Evolutionary conservation across 2,797 vertebrate genomes (phyloP).

Genomic region (Cynopterus sphinx): DNA sequence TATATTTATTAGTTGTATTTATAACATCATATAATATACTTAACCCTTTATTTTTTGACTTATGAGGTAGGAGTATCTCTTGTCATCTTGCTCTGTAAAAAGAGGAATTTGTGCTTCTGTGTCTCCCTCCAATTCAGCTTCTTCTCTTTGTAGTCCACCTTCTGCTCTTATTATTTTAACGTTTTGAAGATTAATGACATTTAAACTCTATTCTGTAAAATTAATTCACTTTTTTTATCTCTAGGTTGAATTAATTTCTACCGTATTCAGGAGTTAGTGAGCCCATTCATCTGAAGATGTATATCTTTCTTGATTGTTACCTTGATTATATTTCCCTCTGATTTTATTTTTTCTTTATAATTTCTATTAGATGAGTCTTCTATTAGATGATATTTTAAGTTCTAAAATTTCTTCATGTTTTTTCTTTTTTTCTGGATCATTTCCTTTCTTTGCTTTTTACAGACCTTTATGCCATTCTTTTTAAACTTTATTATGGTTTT

Average conservation of each 20-base stretch:
- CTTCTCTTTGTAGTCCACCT: background rate
- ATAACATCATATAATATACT: background rate
- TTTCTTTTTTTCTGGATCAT: background rate
- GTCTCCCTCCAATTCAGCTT: background rate
- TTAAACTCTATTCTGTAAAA: background rate
- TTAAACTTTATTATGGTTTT: background rate
- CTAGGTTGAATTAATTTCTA: background rate
- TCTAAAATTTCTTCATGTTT: background rate
- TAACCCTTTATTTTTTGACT: background rate
- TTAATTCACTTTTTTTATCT: background rate
- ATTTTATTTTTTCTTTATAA: background rate
- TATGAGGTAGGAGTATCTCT: background rate
- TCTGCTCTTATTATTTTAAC: background rate
- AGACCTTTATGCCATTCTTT: background rate
- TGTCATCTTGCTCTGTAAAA: background rate
- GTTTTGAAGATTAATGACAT: background rate
- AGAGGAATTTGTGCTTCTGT: background rate
- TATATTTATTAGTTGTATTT: background rate
- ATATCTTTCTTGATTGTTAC: background rate
- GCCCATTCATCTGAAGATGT: background rate
- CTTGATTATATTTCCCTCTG: background rate
- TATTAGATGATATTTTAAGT: background rate
- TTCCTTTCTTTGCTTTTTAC: background rate
- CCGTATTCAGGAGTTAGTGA: background rate
- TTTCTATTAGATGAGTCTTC: no score